Percentiles rank a stretch among this genome's conserved stretches.
phyloP scores from a whole-genome alignment of 2,113 vertebrate species.

The Indri indri region DNA sequence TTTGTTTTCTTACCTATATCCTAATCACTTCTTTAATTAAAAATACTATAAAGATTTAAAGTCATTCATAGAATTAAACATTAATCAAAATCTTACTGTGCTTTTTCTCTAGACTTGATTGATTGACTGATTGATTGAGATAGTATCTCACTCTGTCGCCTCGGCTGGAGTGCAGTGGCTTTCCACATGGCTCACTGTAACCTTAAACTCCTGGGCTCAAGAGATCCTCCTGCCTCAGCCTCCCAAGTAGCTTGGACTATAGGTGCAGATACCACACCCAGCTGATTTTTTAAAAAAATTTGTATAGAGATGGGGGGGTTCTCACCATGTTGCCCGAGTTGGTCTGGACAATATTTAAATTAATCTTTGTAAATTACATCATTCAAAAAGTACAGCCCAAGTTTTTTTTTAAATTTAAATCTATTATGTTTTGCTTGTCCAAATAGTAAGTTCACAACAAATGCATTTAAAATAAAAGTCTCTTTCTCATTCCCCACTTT shows the following conservation, averaged over 20 bases:
- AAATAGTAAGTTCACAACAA: neutral
- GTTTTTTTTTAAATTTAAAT: neutral
- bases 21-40: constrained; percentile 19
- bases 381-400: neutral
- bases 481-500: neutral
- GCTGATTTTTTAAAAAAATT: too few species aligned
- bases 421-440: constrained; percentile 4
- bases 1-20: constrained; percentile 39
- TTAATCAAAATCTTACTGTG: constrained; percentile 26
- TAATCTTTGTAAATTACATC: constrained; percentile 29
- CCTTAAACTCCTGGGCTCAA: too few species aligned
- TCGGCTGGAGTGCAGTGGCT: too few species aligned
- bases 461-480: constrained; percentile 30
- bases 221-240: too few species aligned
- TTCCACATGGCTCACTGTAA: too few species aligned
- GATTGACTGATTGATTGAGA: too few species aligned
- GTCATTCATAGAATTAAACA: neutral
- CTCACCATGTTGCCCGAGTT: too few species aligned
- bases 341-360: neutral
- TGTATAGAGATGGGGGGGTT: too few species aligned
- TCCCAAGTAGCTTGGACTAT: too few species aligned
- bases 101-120: neutral
- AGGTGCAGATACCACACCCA: too few species aligned
- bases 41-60: neutral
- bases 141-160: too few species aligned